A percentile compares a stretch with the other conserved stretches of the same genome.
These are phyloP conservation scores for Gambusia yucatana DNA, from an alignment of 2,797 vertebrate genomes.

Conservation along the genomic window DNA sequence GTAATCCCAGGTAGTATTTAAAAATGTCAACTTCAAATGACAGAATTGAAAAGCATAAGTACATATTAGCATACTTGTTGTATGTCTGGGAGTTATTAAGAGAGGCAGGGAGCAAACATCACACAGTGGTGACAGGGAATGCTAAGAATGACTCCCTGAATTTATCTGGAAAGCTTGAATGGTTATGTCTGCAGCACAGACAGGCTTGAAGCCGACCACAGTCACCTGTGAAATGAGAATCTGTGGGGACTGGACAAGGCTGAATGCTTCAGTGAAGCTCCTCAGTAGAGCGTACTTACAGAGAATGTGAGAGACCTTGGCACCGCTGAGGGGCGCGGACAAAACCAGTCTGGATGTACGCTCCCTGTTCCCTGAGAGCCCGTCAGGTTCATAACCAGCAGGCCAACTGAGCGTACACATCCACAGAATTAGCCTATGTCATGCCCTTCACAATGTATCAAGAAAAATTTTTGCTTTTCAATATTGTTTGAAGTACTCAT, in stretches of 20 bases:
- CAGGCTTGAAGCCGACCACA: constrained; percentile 78
- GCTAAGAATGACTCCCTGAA: constrained; percentile 72
- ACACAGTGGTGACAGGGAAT: constrained; percentile 67
- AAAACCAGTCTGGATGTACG: constrained; percentile 66
- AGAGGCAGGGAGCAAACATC: constrained; percentile 48
- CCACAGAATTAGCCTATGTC: constrained; percentile 63
- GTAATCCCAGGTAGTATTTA: not conserved
- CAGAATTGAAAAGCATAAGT: not conserved
- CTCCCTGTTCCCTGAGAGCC: constrained; percentile 71
- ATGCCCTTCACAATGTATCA: constrained; percentile 50
- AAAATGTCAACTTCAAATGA: constrained; percentile 14
- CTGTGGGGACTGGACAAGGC: constrained; percentile 75
- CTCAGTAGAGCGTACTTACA: constrained; percentile 72
- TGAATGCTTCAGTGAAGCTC: constrained; percentile 73
- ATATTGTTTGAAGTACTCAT: constrained; percentile 40
- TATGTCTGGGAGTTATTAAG: constrained; percentile 47
- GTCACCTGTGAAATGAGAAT: constrained; percentile 86
- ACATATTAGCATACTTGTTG: constrained; percentile 16
- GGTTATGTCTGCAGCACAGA: constrained; percentile 74
- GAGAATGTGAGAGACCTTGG: constrained; percentile 73
- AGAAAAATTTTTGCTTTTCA: constrained; percentile 56
- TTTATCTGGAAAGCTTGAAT: constrained; percentile 77
- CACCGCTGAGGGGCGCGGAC: constrained; percentile 65
- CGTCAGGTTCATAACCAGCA: constrained; percentile 64
- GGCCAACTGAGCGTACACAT: constrained; percentile 69